Evolutionary conservation across 2,888 invertebrate genomes (phyloP), one percentile per base, ranked within the genome.

Genomic region (Ectemnius cavifrons): DNA sequence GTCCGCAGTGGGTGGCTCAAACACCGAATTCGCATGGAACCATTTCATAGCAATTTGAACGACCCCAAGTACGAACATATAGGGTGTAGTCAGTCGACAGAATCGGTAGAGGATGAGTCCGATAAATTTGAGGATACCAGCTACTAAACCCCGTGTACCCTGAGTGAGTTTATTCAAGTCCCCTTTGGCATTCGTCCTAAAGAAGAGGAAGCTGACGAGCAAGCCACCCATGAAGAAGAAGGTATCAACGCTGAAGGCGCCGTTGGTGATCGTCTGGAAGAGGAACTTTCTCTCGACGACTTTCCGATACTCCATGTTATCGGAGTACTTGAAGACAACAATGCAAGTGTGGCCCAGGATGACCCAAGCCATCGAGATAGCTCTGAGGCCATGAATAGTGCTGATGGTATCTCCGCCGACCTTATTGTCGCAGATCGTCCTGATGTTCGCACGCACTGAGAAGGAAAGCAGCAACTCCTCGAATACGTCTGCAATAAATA

Each of bases 21-120:
- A 97, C 52, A 97, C 94, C 0, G 97, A 95, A 90, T 95, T 95
- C 86, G 94, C 93, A 68, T 95, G 93, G 89, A 97, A 94, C 95
- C 97, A 97, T 87, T 96, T 95, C 95, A 96, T 97, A n/a, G 95
- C 93, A 61, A 97, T 94, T 89, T 97, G 95, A 18, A 96, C 96
- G 61, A 97, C 93, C 49, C 96, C 96, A 87, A 98, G 92, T 67
- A 97, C 95, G 89, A 95, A 96, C 88, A 97, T 92, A 90, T 97
- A 97, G 0, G 96, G 96, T 0, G 95, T 95, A 0, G 96, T 97
- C 75, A 97, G 92, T 84, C 96, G 94, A 86, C 69, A 92, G 87
- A 88, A 88, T 89, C 97, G 92, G 89, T 97, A 97, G 18, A 93
- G 93, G 56, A 97, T 92, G 56, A 97, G 92, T 8, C 96, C 96